Base-by-base conservation (phyloP, 2,888 invertebrate genomes). In the Pyrgus malvae region DNA sequence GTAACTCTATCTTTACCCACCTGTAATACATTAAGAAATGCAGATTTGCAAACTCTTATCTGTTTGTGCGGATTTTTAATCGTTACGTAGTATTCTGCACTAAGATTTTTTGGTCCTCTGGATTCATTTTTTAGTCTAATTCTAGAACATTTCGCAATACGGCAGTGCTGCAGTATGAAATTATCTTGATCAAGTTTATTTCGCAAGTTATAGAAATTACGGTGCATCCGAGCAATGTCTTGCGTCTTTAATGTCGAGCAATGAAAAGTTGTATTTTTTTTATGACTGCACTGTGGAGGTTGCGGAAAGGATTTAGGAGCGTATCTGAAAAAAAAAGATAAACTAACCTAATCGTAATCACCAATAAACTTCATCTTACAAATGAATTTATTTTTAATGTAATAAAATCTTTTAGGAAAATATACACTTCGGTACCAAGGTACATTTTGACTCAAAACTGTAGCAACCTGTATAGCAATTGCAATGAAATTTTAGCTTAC, bases 1-100 rank as follows among this genome's bases (percentile, higher is more conserved):
- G 57, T 59, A 25, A 55, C 56, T 57, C 59, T 40, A 57, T 59
- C 55, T 57, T 59, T 59, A 48, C 50, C 55, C 51, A 59, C 59
- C 33, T 59, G 3, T 46, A 58, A 58, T 48, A 55, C 49, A 14
- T 55, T 41, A 48, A 48, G 31, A 55, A 55, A 55, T 19, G 42
- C 48, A 55, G 44, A 37, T 55, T 54, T 51, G 35, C 51, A 51
- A 23, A 50, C 50, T 35, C 50, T 42, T 16, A 51, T 48, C 11
- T 56, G 37, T 56, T 58, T 56, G 14, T 59, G 53, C 25, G 56
- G 49, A 56, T 56, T 53, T 53, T 53, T 59, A 38, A 48, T 56
- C 17, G 44, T 42, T 51, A 42, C 44, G 21, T 44, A 41, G 23
- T 54, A 57, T 31, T 40, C 25, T 21, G 54, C 57, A 44, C 49